These are phyloP conservation scores for Napeogenes inachia DNA, from an alignment of 2,888 invertebrate species.

Conservation along the genomic window DNA sequence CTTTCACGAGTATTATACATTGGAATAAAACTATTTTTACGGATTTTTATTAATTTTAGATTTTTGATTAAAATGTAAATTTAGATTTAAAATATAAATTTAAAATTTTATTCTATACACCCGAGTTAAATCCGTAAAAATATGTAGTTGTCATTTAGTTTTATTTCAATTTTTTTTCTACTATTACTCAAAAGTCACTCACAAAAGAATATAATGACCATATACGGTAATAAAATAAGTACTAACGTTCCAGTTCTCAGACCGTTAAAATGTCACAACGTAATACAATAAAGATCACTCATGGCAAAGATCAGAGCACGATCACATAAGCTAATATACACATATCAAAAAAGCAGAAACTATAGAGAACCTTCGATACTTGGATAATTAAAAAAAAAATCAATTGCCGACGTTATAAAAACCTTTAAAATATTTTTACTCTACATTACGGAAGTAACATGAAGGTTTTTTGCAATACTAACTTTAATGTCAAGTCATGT, in stretches of 20 bases:
- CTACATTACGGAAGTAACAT: background rate
- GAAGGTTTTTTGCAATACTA: background rate
- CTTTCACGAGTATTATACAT: no score
- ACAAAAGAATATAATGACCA: conserved; percentile 15
- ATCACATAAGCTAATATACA: conserved; percentile 1
- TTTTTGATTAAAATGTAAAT: no score
- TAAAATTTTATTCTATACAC: no score
- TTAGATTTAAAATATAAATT: no score
- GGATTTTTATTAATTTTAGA: background rate
- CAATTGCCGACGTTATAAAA: conserved; percentile 6
- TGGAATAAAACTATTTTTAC: background rate
- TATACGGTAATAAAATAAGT: conserved; percentile 13
- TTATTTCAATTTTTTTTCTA: no score
- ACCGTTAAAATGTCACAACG: conserved; percentile 27
- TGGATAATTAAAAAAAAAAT: conserved; percentile 7
- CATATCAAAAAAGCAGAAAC: conserved; percentile 18
- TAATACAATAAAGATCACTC: conserved; percentile 7
- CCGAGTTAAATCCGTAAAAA: no score
- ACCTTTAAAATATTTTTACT: background rate
- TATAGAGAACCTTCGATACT: conserved; percentile 13
- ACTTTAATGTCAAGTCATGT: background rate
- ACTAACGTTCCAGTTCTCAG: conserved; percentile 23
- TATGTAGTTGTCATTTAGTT: no score
- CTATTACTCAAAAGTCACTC: conserved; percentile 7
- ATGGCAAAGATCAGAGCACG: conserved; percentile 2